A percentile compares a stretch with the other conserved stretches of the same genome.
Evolutionary conservation across 2,888 invertebrate genomes (phyloP).

Genomic region (Enchytraeus crypticus): DNA sequence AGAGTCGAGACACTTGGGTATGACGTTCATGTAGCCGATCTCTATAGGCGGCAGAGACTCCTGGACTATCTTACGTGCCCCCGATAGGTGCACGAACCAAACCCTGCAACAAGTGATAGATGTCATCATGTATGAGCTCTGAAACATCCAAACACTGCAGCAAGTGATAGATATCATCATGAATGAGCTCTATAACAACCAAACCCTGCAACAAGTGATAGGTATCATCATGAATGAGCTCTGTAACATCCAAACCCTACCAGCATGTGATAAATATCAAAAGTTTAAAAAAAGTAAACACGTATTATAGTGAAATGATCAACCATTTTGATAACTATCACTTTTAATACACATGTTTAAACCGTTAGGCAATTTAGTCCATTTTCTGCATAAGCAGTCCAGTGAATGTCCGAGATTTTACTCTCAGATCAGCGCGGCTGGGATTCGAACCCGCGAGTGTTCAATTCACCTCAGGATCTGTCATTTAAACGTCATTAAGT

Average conservation of each 20-base stretch:
- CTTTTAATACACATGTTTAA: no score
- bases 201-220: conserved; percentile 13
- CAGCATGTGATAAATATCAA: background rate
- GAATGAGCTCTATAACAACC: conserved; percentile 15
- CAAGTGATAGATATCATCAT: background rate
- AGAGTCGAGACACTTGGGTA: conserved; percentile 27
- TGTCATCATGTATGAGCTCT: background rate
- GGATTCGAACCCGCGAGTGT: no score
- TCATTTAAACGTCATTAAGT: no score
- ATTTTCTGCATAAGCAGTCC: no score
- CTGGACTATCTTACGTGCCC: conserved; percentile 12
- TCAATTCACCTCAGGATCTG: no score
- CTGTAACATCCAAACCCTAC: conserved; percentile 22
- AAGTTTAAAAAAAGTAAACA: no score
- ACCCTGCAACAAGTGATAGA: conserved; percentile 10
- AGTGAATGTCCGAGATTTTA: no score
- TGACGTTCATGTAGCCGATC: conserved; percentile 30
- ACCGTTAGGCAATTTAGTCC: no score
- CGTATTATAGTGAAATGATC: no score
- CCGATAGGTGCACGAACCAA: conserved; percentile 19
- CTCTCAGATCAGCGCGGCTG: no score
- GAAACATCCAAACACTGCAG: conserved; percentile 21
- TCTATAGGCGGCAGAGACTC: conserved; percentile 23
- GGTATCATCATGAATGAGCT: background rate
- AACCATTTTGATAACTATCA: no score